phyloP scores from a whole-genome alignment of 2,797 vertebrate genomes.

The Sebastes kiyomatsui region DNA sequence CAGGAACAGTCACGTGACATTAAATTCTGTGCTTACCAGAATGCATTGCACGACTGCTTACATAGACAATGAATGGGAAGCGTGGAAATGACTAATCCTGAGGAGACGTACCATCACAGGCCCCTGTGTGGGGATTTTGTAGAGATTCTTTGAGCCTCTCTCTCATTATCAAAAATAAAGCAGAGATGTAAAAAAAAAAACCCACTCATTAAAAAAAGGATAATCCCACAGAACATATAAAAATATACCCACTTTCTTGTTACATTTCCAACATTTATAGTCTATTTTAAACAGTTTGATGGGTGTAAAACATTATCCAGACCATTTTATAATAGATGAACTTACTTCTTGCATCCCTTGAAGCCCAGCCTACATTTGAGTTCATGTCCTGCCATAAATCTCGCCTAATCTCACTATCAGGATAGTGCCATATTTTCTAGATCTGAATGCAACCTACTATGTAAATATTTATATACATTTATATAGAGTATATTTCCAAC shows the following conservation, averaged over 20 bases:
- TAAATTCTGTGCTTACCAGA: too few species aligned
- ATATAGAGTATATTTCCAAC: too few species aligned
- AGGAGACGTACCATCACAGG: too few species aligned
- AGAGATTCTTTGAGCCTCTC: too few species aligned
- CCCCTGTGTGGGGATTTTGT: too few species aligned
- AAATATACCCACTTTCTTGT: background rate
- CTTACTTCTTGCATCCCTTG: background rate
- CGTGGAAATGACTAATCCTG: too few species aligned
- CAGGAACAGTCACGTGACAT: too few species aligned
- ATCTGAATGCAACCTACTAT: background rate
- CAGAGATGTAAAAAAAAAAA: too few species aligned
- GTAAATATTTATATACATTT: background rate
- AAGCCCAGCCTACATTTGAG: background rate
- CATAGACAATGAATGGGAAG: too few species aligned
- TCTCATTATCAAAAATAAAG: too few species aligned
- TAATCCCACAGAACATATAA: background rate
- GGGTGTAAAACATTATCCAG: background rate
- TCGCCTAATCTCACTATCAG: background rate
- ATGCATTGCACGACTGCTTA: too few species aligned
- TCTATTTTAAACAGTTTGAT: background rate
- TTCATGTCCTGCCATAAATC: background rate
- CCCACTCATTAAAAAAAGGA: too few species aligned
- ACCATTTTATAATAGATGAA: background rate
- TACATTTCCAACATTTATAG: background rate
- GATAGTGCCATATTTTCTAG: background rate